Base-by-base conservation (phyloP, 1,140 invertebrate species). In the Eumaeus atala region DNA sequence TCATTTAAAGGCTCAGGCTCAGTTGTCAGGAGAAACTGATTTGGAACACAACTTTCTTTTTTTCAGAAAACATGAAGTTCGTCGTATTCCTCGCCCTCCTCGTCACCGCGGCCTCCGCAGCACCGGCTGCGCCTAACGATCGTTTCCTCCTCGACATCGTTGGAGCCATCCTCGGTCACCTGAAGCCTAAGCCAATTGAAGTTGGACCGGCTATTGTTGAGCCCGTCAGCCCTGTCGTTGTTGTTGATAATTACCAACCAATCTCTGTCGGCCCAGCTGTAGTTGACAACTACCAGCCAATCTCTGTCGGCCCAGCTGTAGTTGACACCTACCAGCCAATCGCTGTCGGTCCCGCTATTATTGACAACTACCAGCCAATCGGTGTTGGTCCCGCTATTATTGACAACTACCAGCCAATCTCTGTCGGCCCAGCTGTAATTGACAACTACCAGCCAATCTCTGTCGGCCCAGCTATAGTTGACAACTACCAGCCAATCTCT, bases 61-160 rank as follows among this genome's bases (percentile, higher is more conserved):
- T 58, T 51, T 9, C 48, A 68, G 58, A 57, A 56, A 67, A 38
- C 38, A 60, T 69, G 66, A 69, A 70, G 62, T 63, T 67, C 59
- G 36, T 70, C n/a, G 18, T 67, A 12, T 38, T 56, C 33, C 33
- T 61, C 54, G 61, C 71, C 40, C 34, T 73, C 21, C 57, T 72
- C 21, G 70, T 64, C 48, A 74, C 68, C 58, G 73, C 67, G 37
- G 69, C 40, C n/a, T 14, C 12, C 6, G 28, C 48, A 5, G 28
- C 33, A 14, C 48, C 12, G n/a, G 28, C 28, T 33, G 28, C 10
- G 7, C 14, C 28, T 17, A 12, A n/a, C 38, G 14, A 44, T 9
- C 40, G 40, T 17, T 44, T 17, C 40, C 40, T 44, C 9, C 40
- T 44, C 8, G 16, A 44, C 16, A 14, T 44, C 40, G 17, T 44